Evolutionary conservation across 2,888 invertebrate species (phyloP).

Genomic region (Tridacna gigas): DNA sequence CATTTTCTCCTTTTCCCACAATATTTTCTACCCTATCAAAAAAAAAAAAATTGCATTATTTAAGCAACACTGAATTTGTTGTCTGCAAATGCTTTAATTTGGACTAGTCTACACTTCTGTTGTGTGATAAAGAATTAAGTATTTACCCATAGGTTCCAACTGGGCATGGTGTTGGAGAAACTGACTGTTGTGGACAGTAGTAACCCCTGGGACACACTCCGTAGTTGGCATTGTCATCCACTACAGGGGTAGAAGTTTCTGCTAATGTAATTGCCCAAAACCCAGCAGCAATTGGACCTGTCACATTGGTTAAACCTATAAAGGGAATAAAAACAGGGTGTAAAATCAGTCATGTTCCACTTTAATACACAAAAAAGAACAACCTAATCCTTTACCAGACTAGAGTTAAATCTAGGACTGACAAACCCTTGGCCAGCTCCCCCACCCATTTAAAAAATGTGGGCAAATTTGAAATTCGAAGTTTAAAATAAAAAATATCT

Average conservation of each 20-base stretch:
- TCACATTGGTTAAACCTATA: constrained; percentile 75
- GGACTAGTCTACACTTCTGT: neutral
- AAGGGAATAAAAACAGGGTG: neutral
- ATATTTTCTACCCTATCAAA: too few relatives aligned
- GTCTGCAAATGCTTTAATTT: neutral
- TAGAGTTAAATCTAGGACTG: too few relatives aligned
- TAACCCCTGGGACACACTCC: constrained; percentile 81
- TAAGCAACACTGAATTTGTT: neutral
- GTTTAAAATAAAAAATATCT: too few relatives aligned
- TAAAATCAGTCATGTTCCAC: too few relatives aligned
- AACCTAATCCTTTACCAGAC: too few relatives aligned
- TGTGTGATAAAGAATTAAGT: too few relatives aligned
- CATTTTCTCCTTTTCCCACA: too few relatives aligned
- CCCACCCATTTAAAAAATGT: too few relatives aligned
- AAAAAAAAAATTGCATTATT: neutral
- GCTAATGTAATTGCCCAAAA: constrained; percentile 76
- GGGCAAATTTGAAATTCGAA: too few relatives aligned
- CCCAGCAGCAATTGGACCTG: constrained; percentile 78
- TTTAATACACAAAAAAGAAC: too few relatives aligned
- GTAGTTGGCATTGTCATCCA: constrained; percentile 72
- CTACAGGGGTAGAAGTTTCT: constrained; percentile 71
- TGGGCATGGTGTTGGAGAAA: constrained; percentile 77
- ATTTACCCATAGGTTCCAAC: constrained; percentile 81
- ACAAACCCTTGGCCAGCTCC: too few relatives aligned
- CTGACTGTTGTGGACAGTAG: constrained; percentile 79